phyloP scores from a whole-genome alignment of 2,113 vertebrate genomes.

The Anoura caudifer region DNA sequence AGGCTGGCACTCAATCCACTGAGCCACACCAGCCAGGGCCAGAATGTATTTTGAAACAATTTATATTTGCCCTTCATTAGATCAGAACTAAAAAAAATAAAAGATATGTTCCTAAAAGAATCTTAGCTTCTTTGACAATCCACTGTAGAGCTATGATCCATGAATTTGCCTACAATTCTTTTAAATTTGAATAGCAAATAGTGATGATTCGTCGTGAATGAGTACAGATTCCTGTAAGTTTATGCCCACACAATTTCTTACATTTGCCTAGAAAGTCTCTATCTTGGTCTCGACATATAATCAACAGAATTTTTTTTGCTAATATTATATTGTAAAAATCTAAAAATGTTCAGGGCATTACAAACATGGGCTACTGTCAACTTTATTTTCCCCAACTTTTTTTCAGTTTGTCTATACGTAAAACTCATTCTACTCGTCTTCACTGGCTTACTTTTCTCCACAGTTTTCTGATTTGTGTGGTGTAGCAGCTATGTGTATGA shows the following conservation, averaged over 20 bases:
- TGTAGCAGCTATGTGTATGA: background rate
- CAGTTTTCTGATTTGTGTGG: background rate
- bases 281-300: background rate
- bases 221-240: background rate
- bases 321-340: background rate
- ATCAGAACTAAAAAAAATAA: background rate
- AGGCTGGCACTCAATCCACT: no score
- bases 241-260: background rate
- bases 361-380: background rate
- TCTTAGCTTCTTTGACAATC: background rate
- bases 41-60: background rate
- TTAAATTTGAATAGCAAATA: background rate
- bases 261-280: background rate
- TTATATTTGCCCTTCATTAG: background rate
- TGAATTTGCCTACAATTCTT: background rate
- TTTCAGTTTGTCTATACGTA: background rate
- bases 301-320: background rate
- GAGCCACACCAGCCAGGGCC: no score
- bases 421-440: background rate
- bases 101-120: background rate
- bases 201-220: background rate
- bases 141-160: background rate
- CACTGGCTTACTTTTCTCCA: background rate
- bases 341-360: background rate
- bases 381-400: background rate